A percentile compares a stretch with the other conserved stretches of the same genome.
Evolutionary conservation across 30 jellyfish, hydroid and myxozoan species (phyloP).

Genomic region (Cassiopea xamachana): DNA sequence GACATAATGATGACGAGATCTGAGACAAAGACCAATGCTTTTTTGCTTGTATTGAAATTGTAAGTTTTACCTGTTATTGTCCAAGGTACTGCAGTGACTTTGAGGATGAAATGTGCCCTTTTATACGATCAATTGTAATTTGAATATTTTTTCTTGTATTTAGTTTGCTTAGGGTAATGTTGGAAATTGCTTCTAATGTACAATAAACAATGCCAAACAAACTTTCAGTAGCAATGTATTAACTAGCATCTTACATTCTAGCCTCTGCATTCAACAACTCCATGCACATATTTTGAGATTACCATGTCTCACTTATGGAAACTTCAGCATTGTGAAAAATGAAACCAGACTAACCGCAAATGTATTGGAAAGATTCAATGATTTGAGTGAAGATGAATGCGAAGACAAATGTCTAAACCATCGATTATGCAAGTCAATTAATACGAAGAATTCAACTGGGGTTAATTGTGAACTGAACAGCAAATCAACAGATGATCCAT

Average conservation of each 20-base stretch:
- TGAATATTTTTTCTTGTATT: no score
- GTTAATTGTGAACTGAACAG: constrained; percentile 29
- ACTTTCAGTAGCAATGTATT: no score
- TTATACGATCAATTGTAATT: no score
- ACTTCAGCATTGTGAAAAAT: constrained; percentile 23
- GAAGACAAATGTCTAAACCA: constrained; percentile 16
- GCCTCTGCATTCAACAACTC: not conserved
- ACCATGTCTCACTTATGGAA: constrained; percentile 43
- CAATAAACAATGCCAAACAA: no score
- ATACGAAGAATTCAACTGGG: not conserved
- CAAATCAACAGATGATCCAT: constrained; percentile 28
- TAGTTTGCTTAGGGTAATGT: no score
- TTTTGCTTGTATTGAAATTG: no score
- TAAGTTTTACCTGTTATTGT: no score
- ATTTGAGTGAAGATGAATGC: constrained; percentile 11
- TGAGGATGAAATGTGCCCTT: no score
- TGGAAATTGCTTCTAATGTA: no score
- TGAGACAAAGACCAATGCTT: no score
- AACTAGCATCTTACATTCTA: not conserved
- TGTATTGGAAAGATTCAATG: not conserved
- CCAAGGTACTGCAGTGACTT: no score
- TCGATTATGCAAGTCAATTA: constrained; percentile 17
- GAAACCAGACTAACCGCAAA: constrained; percentile 3
- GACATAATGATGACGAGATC: no score
- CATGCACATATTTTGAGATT: constrained; percentile 18